phyloP scores from a whole-genome alignment of 2,113 vertebrate species.

The Xiphorhynchus elegans region DNA sequence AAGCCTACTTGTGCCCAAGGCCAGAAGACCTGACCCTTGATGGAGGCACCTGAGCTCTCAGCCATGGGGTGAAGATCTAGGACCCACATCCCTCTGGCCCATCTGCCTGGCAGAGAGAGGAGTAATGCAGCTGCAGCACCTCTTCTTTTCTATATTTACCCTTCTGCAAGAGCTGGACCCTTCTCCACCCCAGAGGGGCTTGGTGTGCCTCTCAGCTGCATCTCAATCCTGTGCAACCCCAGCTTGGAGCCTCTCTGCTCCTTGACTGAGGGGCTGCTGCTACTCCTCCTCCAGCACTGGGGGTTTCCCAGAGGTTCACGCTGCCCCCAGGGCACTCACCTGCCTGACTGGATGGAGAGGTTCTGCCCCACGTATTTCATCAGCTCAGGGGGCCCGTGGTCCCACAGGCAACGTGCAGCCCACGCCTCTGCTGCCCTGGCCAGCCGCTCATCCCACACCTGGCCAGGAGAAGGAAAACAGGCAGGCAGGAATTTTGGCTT shows the following conservation, averaged over 20 bases:
- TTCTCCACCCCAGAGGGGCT: neutral
- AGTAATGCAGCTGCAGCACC: neutral
- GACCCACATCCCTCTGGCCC: neutral
- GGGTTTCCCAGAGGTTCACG: neutral
- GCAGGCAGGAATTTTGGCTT: neutral
- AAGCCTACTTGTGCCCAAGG: neutral
- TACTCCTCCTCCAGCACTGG: neutral
- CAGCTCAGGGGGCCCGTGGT: slow-evolving; percentile 83
- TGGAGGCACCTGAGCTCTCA: neutral
- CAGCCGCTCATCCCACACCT: slow-evolving; percentile 88
- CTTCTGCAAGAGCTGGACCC: neutral
- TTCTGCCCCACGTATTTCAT: slow-evolving; percentile 89
- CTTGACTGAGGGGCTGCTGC: neutral
- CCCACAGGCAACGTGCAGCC: slow-evolving; percentile 87
- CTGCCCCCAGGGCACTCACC: slow-evolving; percentile 57
- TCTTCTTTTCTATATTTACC: neutral
- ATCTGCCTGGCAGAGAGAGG: neutral
- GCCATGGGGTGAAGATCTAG: neutral
- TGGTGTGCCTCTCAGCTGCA: neutral
- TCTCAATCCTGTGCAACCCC: neutral
- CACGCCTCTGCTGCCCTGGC: slow-evolving; percentile 85
- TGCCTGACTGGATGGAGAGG: slow-evolving; percentile 85
- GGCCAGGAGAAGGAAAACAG: neutral
- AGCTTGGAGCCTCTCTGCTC: neutral
- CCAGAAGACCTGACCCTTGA: neutral